Evolutionary conservation across 1,140 invertebrate species (phyloP).

Genomic region (Drosophila mojavensis): DNA sequence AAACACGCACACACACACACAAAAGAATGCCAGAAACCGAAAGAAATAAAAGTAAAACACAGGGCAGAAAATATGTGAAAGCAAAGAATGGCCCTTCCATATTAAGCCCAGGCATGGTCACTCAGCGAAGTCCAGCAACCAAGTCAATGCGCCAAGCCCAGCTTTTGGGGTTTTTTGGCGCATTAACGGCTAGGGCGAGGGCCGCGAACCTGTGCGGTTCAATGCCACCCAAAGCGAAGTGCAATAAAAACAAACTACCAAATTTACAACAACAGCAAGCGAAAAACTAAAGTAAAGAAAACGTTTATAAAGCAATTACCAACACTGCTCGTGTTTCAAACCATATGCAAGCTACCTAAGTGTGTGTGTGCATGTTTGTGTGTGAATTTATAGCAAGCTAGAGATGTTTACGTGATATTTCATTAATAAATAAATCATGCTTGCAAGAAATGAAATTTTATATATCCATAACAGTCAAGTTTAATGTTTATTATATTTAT

Average conservation of each 20-base stretch:
- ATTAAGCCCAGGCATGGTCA: conserved; percentile 21
- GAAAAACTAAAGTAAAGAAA: conserved; percentile 38
- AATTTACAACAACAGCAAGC: conserved; percentile 58
- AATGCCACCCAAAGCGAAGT: conserved; percentile 73
- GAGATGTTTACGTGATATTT: conserved; percentile 24
- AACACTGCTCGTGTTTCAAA: conserved; percentile 73
- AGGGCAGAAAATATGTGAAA: conserved; percentile 70
- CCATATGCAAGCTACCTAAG: conserved; percentile 42
- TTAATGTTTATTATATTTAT: too few species aligned
- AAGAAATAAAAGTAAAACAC: conserved; percentile 15
- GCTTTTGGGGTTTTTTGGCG: conserved; percentile 67
- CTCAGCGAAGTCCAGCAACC: neutral
- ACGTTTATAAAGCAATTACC: conserved; percentile 78
- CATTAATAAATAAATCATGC: neutral
- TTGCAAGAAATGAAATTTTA: too few species aligned
- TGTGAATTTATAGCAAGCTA: conserved; percentile 16
- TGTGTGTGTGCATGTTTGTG: neutral
- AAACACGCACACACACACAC: neutral
- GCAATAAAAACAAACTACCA: conserved; percentile 75
- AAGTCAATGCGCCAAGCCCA: conserved; percentile 40
- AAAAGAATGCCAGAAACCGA: conserved; percentile 24
- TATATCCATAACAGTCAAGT: too few species aligned
- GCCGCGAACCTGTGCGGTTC: conserved; percentile 47
- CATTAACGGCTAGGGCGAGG: conserved; percentile 67
- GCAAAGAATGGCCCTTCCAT: conserved; percentile 75